Base-by-base conservation (phyloP, 2,888 invertebrate species). In the Sarcophaga subvicina region DNA sequence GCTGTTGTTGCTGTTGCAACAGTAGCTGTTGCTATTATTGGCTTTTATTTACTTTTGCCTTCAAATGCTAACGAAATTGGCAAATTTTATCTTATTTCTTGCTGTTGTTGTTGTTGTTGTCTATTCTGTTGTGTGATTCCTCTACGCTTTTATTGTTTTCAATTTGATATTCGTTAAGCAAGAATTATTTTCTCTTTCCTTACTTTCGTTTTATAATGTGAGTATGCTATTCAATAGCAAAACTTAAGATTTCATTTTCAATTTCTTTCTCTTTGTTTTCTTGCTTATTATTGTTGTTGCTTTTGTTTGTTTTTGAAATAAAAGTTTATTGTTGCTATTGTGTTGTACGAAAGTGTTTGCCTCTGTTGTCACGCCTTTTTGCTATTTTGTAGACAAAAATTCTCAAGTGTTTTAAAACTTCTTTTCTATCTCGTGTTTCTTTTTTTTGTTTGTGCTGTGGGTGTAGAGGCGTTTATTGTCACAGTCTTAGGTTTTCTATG, bases 381-480 rank as follows among this genome's bases (percentile, higher is more conserved):
- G 37, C n/a, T 54, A 79, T 71, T 54, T 78, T 45, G 27, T 71
- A 20, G 20, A n/a, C 14, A 20, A 64, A 70, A 45, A 60, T 25
- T 64, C 47, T 77, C 54, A 71, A 76, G 63, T 76, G 75, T 60
- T 70, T 54, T 17, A 47, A 25, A 54, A 14, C 2, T 60, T 49
- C 25, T 64, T 17, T 27, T 60, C 49, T 79, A 64, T 69, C 47
- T 70, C 54, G 47, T 20, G 64, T 59, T 54, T 72, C 11, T 45
- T 17, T 54, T 54, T 3, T n/a, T n/a, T 37, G 8, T 54, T 14
- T 54, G 17, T 22, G 11, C 20, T 17, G 17, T 37, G n/a, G 22
- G 75, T 84, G 59, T 47, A 72, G 63, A 77, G 79, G 85, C 69
- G 54, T 81, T 80, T 73, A 73, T 83, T 86, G 86, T 82, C 79